These are phyloP conservation scores for Neocloeon triangulifer DNA, from an alignment of 1,140 invertebrate genomes.

Conservation along the genomic window DNA sequence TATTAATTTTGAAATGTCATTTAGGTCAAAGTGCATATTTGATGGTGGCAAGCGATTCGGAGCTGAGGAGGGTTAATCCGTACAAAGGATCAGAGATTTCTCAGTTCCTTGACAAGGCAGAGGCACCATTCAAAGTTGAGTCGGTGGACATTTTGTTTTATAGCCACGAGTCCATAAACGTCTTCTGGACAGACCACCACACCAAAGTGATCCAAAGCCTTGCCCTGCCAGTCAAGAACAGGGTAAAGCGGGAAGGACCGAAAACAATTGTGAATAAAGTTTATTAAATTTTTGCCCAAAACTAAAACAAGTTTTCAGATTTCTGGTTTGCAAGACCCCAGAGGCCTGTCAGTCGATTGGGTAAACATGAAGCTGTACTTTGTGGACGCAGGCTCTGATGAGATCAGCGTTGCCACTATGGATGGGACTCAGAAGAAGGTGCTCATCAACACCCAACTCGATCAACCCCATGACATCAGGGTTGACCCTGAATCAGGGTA, in stretches of 20 bases:
- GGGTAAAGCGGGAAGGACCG: neutral
- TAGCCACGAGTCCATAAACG: constrained; percentile 16
- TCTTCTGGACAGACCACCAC: constrained; percentile 4
- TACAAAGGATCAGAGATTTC: constrained; percentile 22
- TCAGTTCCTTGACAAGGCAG: constrained; percentile 13
- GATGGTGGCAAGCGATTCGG: constrained; percentile 35
- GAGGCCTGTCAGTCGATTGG: constrained; percentile 59
- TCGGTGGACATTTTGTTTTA: constrained; percentile 26
- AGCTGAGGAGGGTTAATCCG: constrained; percentile 32
- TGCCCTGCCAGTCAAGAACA: constrained; percentile 1
- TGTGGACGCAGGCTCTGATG: constrained; percentile 34
- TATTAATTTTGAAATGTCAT: neutral
- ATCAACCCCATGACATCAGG: constrained; percentile 37
- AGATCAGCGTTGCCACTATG: constrained; percentile 33
- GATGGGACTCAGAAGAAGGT: constrained; percentile 30
- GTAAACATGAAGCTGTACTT: constrained; percentile 47
- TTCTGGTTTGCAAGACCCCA: constrained; percentile 27
- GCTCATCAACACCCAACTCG: constrained; percentile 28
- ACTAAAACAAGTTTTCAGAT: constrained; percentile 11
- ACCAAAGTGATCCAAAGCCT: constrained; percentile 6
- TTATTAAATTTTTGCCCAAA: neutral
- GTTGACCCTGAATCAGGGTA: constrained; percentile 39
- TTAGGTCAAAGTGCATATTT: constrained; percentile 26
- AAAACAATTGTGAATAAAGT: neutral
- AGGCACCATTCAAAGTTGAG: constrained; percentile 20